phyloP scores from a whole-genome alignment of 2,113 vertebrate genomes.

The Cranoglanis bouderius region DNA sequence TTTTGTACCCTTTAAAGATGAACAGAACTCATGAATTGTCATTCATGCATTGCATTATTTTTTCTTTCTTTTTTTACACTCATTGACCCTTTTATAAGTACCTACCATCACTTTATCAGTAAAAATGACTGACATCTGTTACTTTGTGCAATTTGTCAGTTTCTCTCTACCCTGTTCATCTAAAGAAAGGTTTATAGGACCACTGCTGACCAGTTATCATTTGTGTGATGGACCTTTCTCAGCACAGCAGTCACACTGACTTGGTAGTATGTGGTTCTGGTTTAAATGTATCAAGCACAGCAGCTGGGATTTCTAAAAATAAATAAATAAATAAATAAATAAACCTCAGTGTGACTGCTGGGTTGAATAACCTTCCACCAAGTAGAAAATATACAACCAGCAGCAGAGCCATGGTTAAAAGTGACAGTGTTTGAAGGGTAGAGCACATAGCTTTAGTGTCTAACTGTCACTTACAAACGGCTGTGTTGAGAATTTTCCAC shows the following conservation, averaged over 20 bases:
- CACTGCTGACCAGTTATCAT: not conserved
- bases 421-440: not conserved
- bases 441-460: not conserved
- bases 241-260: not conserved
- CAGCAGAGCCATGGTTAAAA: not conserved
- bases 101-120: not conserved
- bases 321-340: too few species aligned
- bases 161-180: not conserved
- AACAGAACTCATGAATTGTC: constrained; percentile 22
- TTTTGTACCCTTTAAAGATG: constrained; percentile 1
- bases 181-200: not conserved
- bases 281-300: not conserved
- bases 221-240: not conserved
- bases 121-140: not conserved
- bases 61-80: not conserved
- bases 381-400: constrained; percentile 3
- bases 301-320: not conserved
- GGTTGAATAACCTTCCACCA: not conserved
- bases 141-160: not conserved
- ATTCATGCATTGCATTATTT: not conserved
- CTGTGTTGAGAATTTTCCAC: not conserved
- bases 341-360: not conserved
- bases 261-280: too few species aligned
- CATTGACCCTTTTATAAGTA: not conserved
- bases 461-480: not conserved